Evolutionary conservation across 2,113 vertebrate species (phyloP), one percentile per base, ranked within the genome.

Genomic region (Narcine bancroftii): DNA sequence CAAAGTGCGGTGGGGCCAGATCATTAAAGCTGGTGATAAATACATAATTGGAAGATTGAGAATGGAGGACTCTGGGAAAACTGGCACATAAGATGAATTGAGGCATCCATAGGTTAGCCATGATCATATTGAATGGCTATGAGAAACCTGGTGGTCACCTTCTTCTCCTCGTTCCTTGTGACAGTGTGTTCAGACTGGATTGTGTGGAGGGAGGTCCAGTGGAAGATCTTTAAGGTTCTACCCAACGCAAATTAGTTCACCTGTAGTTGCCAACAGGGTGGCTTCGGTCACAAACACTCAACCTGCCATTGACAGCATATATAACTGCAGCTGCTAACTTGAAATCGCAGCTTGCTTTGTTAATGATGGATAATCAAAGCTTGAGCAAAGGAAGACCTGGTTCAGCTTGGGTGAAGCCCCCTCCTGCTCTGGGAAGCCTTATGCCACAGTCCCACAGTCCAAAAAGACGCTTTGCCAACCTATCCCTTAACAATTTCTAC

Each of bases 211-310:
- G 65, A 21, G 66, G 56, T 7, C 56, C 56, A 60, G 17, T 69
- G 53, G 17, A 60, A 6, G 19, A 15, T 85, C 60, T 56, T 56
- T 13, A 17, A n/a, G 17, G 13, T 36, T 53, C 6, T 87, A 17
- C 33, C 33, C 6, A 13, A 26, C 26, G 53, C 17, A 21, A 60
- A n/a, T 63, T n/a, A 17, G 33, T 33, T n/a, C 29, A 5, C n/a
- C 5, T 17, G 6, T 60, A n/a, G 60, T 36, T 60, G n/a, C 81
- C 81, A 85, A n/a, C 17, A 0, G 53, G 81, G 17, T 33, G 3
- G 50, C 9, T 50, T n/a, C n/a, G 1, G n/a, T 19, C 1, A n/a
- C 1, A n/a, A 15, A 33, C 1, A 1, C 47, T 1, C 4, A 10
- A 19, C 33, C 19, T 33, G 33, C 50, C n/a, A 36, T 19, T 11